Conservation (phyloP, 92 coral and sea anemone genomes). For the Zoanthus gigantus region DNA sequence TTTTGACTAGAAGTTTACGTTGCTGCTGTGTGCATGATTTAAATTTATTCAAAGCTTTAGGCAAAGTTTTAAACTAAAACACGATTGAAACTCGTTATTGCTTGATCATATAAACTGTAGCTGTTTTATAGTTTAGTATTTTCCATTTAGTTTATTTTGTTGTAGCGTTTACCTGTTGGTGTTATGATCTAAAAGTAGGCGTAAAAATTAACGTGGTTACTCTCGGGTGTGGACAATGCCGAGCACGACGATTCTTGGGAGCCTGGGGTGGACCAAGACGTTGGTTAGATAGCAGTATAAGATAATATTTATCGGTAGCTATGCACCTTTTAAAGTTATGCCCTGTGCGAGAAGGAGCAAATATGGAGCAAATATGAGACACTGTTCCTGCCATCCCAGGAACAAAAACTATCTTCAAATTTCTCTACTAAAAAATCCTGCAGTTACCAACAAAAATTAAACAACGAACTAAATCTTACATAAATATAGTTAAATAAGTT, state of each 20-base stretch:
- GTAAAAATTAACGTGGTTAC: conserved; percentile 39
- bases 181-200: conserved; percentile 29
- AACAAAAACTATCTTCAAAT: too few relatives aligned
- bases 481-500: too few relatives aligned
- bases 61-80: background rate
- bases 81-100: too few relatives aligned
- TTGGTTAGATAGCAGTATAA: background rate
- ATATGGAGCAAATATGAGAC: too few relatives aligned
- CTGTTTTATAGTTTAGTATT: background rate
- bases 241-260: conserved; percentile 15
- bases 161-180: conserved; percentile 18
- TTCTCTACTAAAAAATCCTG: too few relatives aligned
- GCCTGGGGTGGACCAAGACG: conserved; percentile 26
- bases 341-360: too few relatives aligned
- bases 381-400: too few relatives aligned
- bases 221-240: conserved; percentile 12
- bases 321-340: background rate
- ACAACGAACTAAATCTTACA: too few relatives aligned
- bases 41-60: background rate
- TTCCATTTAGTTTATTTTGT: background rate
- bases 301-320: background rate
- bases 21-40: too few relatives aligned
- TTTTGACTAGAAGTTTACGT: too few relatives aligned
- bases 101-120: background rate
- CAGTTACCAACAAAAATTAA: too few relatives aligned